Evolutionary conservation across 2,797 vertebrate species (phyloP).

Genomic region (Amblyopsis hoosieri): DNA sequence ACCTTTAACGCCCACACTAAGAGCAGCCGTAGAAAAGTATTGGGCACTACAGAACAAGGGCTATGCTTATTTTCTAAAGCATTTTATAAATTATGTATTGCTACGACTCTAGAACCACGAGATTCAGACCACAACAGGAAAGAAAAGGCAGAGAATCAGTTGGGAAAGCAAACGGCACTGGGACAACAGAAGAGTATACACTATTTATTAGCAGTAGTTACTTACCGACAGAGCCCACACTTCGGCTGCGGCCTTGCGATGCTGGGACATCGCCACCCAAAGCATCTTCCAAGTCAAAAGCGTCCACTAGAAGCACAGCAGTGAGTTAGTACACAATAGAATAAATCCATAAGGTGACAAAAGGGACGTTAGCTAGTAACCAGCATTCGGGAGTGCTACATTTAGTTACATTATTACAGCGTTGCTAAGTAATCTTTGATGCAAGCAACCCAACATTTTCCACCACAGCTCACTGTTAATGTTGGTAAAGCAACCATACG

Average conservation of each 20-base stretch:
- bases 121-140: neutral
- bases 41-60: neutral
- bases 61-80: neutral
- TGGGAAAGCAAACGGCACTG: neutral
- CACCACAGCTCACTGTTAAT: no score
- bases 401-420: no score
- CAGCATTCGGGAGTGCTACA: no score
- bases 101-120: neutral
- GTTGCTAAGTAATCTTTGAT: no score
- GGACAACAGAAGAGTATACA: neutral
- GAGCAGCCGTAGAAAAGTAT: neutral
- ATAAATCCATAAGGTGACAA: neutral
- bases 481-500: no score
- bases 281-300: constrained; percentile 13
- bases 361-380: neutral
- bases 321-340: constrained; percentile 4
- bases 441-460: no score
- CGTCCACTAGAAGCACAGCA: constrained; percentile 4
- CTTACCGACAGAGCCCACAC: constrained; percentile 13
- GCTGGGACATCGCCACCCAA: fast-evolving
- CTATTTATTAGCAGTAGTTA: constrained; percentile 1
- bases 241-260: neutral
- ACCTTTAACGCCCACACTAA: neutral
- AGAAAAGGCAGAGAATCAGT: neutral
- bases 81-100: neutral